A percentile compares a stretch with the other conserved stretches of the same genome.
These are phyloP conservation scores for Caloenas nicobarica DNA, from an alignment of 2,113 vertebrate genomes.

Conservation along the genomic window DNA sequence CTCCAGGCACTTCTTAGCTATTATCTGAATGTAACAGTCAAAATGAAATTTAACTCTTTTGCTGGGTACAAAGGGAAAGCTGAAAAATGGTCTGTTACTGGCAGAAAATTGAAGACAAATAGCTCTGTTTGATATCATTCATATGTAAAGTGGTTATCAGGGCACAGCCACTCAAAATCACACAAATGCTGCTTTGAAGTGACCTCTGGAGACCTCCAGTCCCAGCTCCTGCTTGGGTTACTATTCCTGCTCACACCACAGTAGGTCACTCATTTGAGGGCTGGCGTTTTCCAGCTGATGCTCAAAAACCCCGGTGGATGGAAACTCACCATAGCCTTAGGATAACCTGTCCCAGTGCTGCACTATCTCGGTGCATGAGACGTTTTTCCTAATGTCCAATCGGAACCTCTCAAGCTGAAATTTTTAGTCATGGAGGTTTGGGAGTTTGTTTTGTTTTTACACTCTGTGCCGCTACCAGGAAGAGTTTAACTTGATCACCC, in stretches of 20 bases:
- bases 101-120: conserved; percentile 2
- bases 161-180: not conserved
- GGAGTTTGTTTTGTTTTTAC: not conserved
- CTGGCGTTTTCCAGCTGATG: not conserved
- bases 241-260: not conserved
- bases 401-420: not conserved
- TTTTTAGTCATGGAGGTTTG: not conserved
- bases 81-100: not conserved
- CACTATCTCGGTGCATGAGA: not conserved
- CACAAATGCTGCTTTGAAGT: not conserved
- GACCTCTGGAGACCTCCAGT: not conserved
- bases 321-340: not conserved
- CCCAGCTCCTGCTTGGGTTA: not conserved
- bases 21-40: not conserved
- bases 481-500: not conserved
- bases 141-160: not conserved
- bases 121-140: not conserved
- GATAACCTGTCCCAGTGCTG: not conserved
- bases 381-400: not conserved
- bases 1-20: not conserved
- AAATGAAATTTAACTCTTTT: conserved; percentile 8
- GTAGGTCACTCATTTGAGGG: not conserved
- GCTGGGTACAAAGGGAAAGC: not conserved
- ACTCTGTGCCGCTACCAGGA: not conserved
- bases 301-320: accelerated